These are phyloP conservation scores for Chloroceryle amazona DNA, from an alignment of 2,797 vertebrate species.

Conservation along the genomic window DNA sequence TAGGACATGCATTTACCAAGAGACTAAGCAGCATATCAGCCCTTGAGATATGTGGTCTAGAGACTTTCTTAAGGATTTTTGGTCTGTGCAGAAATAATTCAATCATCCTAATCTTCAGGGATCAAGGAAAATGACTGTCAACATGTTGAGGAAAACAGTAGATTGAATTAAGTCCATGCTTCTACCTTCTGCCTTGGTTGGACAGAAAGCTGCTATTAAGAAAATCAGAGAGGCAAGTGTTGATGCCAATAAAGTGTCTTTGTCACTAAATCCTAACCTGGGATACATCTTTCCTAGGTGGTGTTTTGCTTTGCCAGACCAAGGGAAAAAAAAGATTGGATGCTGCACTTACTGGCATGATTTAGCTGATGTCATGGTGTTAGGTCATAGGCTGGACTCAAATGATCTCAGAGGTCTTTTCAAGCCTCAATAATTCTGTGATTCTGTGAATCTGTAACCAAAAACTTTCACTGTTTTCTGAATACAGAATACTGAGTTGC, in stretches of 20 bases:
- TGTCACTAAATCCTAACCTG: background rate
- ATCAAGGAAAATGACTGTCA: background rate
- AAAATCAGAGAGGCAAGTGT: background rate
- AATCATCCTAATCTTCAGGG: constrained; percentile 21
- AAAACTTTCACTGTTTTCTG: background rate
- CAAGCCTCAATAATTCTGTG: no score
- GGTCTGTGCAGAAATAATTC: background rate
- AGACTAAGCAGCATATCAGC: background rate
- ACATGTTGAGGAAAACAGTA: constrained; percentile 1
- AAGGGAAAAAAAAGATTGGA: background rate
- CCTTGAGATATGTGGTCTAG: constrained; percentile 18
- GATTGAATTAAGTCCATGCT: constrained; percentile 10
- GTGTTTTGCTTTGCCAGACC: background rate
- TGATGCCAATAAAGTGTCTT: background rate
- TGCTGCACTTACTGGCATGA: no score
- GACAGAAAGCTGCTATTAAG: background rate
- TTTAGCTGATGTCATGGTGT: no score
- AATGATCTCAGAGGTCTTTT: no score
- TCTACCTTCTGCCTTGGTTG: background rate
- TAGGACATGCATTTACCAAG: background rate
- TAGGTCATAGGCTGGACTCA: no score
- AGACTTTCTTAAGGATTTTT: constrained; percentile 41
- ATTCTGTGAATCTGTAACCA: background rate
- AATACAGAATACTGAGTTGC: background rate
- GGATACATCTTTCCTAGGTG: background rate